These are phyloP conservation scores for Andrena marginata DNA, from an alignment of 2,888 invertebrate genomes.

Conservation along the genomic window DNA sequence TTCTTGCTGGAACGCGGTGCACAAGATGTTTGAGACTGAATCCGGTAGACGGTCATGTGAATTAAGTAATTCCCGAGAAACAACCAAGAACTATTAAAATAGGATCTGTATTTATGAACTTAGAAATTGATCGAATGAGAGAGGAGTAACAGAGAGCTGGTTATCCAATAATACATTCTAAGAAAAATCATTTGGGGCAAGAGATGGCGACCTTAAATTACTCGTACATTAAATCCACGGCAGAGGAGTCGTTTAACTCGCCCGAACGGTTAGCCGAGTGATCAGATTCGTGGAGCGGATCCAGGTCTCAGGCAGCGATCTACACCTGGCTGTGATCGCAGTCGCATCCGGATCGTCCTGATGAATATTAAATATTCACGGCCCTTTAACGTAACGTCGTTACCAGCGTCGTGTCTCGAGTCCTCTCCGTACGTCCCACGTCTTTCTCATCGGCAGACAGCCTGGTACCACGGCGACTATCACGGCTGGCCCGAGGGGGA, in stretches of 20 bases:
- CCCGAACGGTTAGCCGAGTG: background rate
- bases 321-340: background rate
- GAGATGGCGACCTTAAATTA: too few species aligned
- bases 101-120: too few species aligned
- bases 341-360: slow-evolving; percentile 1
- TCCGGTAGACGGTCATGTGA: background rate
- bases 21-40: background rate
- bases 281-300: background rate
- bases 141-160: too few species aligned
- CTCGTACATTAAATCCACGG: too few species aligned
- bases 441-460: slow-evolving; percentile 69
- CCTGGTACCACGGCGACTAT: slow-evolving; percentile 61
- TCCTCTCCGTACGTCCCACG: slow-evolving; percentile 55
- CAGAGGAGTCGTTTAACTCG: background rate
- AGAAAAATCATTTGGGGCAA: too few species aligned
- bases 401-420: slow-evolving; percentile 23
- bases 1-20: background rate
- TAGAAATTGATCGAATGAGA: too few species aligned
- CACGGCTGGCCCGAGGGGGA: background rate
- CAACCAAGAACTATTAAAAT: too few species aligned
- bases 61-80: too few species aligned
- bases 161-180: too few species aligned
- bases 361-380: slow-evolving; percentile 48
- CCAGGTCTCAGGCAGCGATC: background rate
- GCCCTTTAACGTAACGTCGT: slow-evolving; percentile 23